These are phyloP conservation scores for Crocidura indochinensis DNA, from an alignment of 2,797 vertebrate species.

Conservation along the genomic window DNA sequence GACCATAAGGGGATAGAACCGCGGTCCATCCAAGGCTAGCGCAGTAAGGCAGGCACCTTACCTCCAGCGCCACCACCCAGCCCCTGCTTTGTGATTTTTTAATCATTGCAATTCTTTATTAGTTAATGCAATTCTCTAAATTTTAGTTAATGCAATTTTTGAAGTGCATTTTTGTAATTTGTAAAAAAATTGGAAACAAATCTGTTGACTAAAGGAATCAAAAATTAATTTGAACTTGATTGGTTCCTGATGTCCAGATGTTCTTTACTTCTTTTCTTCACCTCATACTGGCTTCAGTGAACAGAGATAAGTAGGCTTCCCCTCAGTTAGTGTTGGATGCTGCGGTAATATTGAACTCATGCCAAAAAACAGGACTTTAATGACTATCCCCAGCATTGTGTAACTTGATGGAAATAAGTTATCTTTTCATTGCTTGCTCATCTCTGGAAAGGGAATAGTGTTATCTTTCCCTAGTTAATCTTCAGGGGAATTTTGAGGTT, in stretches of 20 bases:
- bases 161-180: constrained; percentile 37
- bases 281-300: constrained; percentile 17
- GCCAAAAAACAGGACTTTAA: constrained; percentile 30
- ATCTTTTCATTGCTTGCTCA: constrained; percentile 56
- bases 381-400: background rate
- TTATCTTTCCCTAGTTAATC: constrained; percentile 68
- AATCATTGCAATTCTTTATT: no score
- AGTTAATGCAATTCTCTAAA: background rate
- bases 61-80: no score
- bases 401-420: constrained; percentile 41
- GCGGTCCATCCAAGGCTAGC: no score
- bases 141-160: constrained; percentile 27
- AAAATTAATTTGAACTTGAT: constrained; percentile 65
- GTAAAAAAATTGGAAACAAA: constrained; percentile 13
- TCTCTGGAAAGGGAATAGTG: constrained; percentile 44
- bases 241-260: constrained; percentile 14
- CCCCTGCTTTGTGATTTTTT: constrained; percentile 14
- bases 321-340: constrained; percentile 20
- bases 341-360: constrained; percentile 23
- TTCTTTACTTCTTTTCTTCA: background rate
- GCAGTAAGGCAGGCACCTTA: no score
- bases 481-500: constrained; percentile 75
- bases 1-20: no score
- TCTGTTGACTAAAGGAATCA: constrained; percentile 33
- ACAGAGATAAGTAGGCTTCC: constrained; percentile 37